Evolutionary conservation across 2,888 invertebrate species (phyloP).

Genomic region (Unio pictorum): DNA sequence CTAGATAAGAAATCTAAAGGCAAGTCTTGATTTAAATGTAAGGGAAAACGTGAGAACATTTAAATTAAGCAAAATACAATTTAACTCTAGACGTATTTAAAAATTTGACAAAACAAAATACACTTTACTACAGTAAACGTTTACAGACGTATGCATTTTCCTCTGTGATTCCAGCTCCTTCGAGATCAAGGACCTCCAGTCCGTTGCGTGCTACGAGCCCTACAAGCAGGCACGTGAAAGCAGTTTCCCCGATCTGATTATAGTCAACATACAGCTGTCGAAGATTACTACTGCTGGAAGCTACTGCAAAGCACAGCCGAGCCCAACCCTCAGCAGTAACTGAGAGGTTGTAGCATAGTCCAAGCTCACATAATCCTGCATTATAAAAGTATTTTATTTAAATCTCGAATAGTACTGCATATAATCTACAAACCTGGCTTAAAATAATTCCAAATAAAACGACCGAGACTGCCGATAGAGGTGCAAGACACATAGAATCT

Average conservation of each 20-base stretch:
- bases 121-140: background rate
- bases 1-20: no score
- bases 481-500: no score
- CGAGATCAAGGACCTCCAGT: constrained; percentile 62
- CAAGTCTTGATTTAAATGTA: no score
- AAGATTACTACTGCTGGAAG: constrained; percentile 47
- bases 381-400: constrained; percentile 3
- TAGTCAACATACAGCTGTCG: constrained; percentile 60
- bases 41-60: no score
- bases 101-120: no score
- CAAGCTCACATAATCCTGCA: constrained; percentile 61
- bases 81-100: no score
- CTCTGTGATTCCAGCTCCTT: constrained; percentile 58
- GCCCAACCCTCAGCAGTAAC: constrained; percentile 61
- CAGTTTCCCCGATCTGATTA: constrained; percentile 60
- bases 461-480: no score
- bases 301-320: constrained; percentile 58
- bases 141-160: constrained; percentile 56
- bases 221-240: constrained; percentile 57
- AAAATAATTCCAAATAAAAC: background rate
- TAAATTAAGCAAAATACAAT: no score
- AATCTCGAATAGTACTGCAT: background rate
- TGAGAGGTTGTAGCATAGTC: constrained; percentile 59
- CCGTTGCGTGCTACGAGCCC: constrained; percentile 54
- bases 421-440: background rate